These are phyloP conservation scores for Crotalus helleri DNA, from an alignment of 2,113 vertebrate genomes.

Conservation along the genomic window DNA sequence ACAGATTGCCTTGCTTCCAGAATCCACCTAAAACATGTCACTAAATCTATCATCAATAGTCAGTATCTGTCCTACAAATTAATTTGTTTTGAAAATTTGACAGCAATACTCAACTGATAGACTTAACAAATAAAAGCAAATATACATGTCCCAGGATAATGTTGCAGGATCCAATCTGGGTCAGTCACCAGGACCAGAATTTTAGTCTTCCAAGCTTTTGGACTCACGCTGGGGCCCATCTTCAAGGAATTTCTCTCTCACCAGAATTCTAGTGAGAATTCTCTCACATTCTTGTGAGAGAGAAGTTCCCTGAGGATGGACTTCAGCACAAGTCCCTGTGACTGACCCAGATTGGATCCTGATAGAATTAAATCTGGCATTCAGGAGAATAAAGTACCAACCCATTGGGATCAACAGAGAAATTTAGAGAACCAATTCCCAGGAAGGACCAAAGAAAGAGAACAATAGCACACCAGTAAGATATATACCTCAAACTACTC, in stretches of 20 bases:
- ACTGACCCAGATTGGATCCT: neutral
- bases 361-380: neutral
- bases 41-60: neutral
- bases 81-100: neutral
- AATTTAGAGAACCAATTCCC: neutral
- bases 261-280: too few relatives aligned
- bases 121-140: neutral
- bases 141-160: too few relatives aligned
- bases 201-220: too few relatives aligned
- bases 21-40: neutral
- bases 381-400: neutral
- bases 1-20: too few relatives aligned
- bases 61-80: neutral
- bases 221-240: too few relatives aligned
- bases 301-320: too few relatives aligned
- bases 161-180: too few relatives aligned
- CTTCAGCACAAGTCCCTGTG: too few relatives aligned
- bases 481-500: neutral
- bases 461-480: neutral
- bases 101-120: neutral
- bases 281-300: too few relatives aligned
- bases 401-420: neutral
- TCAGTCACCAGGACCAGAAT: too few relatives aligned
- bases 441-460: neutral
- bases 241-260: too few relatives aligned